phyloP scores from a whole-genome alignment of 1,140 invertebrate species.

The Drosophila kurseongensis region DNA sequence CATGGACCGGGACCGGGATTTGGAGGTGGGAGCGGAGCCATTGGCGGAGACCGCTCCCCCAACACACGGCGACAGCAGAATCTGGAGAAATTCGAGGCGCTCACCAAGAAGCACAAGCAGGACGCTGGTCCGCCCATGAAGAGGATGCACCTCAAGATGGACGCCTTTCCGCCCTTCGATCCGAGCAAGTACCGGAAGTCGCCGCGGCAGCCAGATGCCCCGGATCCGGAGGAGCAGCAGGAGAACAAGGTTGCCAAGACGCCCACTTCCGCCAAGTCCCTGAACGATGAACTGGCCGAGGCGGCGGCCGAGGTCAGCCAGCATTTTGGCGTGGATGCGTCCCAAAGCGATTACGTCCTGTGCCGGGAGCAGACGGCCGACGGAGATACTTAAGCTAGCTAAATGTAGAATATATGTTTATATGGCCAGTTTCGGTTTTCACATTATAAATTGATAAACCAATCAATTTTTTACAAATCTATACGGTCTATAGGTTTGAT shows the following conservation, averaged over 20 bases:
- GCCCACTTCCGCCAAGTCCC: conserved; percentile 56
- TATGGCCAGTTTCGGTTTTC: conserved; percentile 20
- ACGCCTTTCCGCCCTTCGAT: conserved; percentile 85
- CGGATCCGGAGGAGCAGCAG: neutral
- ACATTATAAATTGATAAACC: neutral
- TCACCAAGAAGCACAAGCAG: conserved; percentile 82
- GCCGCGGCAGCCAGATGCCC: conserved; percentile 60
- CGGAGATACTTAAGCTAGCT: conserved; percentile 32
- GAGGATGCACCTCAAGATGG: conserved; percentile 80
- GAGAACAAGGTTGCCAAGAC: conserved; percentile 35
- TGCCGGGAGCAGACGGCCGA: conserved; percentile 45
- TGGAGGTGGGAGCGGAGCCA: conserved; percentile 17
- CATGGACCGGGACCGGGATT: conserved; percentile 20
- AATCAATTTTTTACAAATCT: neutral
- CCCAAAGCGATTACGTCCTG: conserved; percentile 66
- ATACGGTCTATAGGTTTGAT: neutral
- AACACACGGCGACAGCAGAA: conserved; percentile 78
- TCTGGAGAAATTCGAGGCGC: conserved; percentile 80
- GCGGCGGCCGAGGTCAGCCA: conserved; percentile 57
- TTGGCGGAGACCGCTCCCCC: conserved; percentile 67
- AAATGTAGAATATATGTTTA: conserved; percentile 16
- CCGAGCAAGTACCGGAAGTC: conserved; percentile 85
- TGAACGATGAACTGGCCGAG: conserved; percentile 53
- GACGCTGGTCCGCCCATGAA: conserved; percentile 82
- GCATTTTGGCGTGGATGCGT: conserved; percentile 66